These are phyloP conservation scores for Agapornis roseicollis DNA, from an alignment of 2,113 vertebrate genomes.

Conservation along the genomic window DNA sequence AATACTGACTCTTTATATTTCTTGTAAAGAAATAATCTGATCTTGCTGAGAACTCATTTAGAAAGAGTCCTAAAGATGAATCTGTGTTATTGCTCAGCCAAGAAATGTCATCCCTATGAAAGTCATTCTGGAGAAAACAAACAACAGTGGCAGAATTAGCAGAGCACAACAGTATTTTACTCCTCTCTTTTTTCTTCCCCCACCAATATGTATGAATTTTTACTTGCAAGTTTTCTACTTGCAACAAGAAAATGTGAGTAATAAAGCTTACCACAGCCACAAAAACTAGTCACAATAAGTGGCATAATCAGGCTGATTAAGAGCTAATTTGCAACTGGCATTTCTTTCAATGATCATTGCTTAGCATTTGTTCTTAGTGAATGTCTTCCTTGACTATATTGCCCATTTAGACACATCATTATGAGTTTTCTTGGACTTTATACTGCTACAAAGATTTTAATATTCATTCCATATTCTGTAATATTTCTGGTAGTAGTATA, in stretches of 20 bases:
- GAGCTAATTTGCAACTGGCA: neutral
- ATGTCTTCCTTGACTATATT: neutral
- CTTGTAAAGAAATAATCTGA: neutral
- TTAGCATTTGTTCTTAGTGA: neutral
- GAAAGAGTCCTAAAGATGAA: neutral
- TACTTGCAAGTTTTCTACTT: neutral
- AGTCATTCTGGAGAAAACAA: neutral
- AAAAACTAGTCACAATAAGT: neutral
- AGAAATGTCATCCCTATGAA: neutral
- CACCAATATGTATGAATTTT: neutral
- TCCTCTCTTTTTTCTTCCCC: fast-evolving
- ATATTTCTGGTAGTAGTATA: neutral
- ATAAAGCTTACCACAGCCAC: neutral
- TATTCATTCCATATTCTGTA: neutral
- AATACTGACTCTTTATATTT: neutral
- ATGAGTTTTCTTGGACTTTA: neutral
- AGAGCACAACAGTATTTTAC: neutral
- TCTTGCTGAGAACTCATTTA: neutral
- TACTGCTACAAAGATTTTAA: neutral
- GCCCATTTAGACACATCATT: neutral
- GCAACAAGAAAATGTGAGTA: neutral
- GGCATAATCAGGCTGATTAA: neutral
- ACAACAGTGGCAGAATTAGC: neutral
- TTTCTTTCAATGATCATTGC: neutral
- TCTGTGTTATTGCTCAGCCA: neutral